These are phyloP conservation scores for Cylas formicarius DNA, from an alignment of 1,140 invertebrate species.

Conservation along the genomic window DNA sequence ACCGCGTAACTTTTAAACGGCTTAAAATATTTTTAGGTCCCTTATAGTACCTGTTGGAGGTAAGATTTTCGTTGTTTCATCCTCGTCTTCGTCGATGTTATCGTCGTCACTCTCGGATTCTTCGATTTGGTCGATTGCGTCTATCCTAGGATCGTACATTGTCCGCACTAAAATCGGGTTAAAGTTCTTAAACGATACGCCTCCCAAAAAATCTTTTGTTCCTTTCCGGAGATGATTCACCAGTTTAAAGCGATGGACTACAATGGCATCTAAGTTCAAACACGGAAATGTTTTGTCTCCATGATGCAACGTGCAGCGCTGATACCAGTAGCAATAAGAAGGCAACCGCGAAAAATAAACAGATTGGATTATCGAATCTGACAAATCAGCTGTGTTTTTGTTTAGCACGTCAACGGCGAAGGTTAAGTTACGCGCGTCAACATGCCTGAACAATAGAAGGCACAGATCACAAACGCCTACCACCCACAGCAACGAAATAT, in stretches of 20 bases:
- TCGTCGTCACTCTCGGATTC: slow-evolving; percentile 32
- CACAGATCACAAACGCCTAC: too few species aligned
- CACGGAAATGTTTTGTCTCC: not conserved
- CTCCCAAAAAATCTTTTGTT: slow-evolving; percentile 3
- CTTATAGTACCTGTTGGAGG: slow-evolving; percentile 36
- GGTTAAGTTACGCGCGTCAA: too few species aligned
- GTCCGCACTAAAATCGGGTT: not conserved
- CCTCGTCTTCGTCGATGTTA: slow-evolving; percentile 37
- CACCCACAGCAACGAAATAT: too few species aligned
- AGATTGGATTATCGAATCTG: slow-evolving; percentile 7
- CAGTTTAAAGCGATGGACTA: not conserved
- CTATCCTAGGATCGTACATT: slow-evolving; percentile 19
- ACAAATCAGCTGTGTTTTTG: slow-evolving; percentile 22
- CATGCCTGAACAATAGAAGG: too few species aligned
- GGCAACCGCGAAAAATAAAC: too few species aligned
- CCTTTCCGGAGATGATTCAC: not conserved
- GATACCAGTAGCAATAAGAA: slow-evolving; percentile 4
- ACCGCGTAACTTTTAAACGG: not conserved
- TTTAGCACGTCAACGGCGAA: too few species aligned
- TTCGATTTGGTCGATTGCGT: slow-evolving; percentile 21
- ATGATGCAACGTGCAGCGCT: not conserved
- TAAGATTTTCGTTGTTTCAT: slow-evolving; percentile 38
- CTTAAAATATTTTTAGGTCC: not conserved
- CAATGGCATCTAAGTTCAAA: not conserved
- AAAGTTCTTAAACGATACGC: not conserved